Base-by-base conservation (phyloP, 2,113 vertebrate genomes). In the Ciconia maguari region DNA sequence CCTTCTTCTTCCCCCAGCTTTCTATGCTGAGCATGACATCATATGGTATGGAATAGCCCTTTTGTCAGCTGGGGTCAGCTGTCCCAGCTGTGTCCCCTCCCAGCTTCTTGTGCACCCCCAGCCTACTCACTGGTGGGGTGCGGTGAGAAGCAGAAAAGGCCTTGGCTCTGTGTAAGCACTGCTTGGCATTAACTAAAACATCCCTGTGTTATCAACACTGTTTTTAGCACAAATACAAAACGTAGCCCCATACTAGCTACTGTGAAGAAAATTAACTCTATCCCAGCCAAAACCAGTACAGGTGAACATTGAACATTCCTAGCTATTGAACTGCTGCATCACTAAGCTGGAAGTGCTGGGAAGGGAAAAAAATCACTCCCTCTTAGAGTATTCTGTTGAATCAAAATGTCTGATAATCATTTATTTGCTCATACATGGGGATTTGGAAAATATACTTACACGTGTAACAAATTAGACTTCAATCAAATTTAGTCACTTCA, bases 91-190 rank as follows among this genome's bases (percentile, higher is more conserved):
- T 19, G 15, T 14, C 13, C 7, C 32, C 16, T 61, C 9, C 26
- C 22, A 55, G 0, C 3, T 15, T 16, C 54, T 54, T 27, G 29
- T 19, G 52, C 4, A 58, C 4, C 4, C 14, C 13, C 29, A 72
- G 22, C 8, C 11, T 29, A 5, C 57, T 66, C 3, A 0, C 5
- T 91, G 30, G 11, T 57, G 12, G 6, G 16, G 8, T 4, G 2
- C 6, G 1, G 13, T 21, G 29, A 71, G 36, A 19, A 65, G 8
- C 38, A 38, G 57, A 74, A 49, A 44, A 74, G 24, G 4, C 36
- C 16, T 34, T 61, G 57, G 2, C 6, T 29, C 21, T 41, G 16
- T 55, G 57, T 14, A 55, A 81, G 11, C 5, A 1, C 34, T n/a
- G 52, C 44, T 49, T 61, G 55, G 15, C 7, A 4, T 3, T 9